A percentile compares a stretch with the other conserved stretches of the same genome.
phyloP scores from a whole-genome alignment of 2,888 invertebrate genomes.

The Tinea pellionella region DNA sequence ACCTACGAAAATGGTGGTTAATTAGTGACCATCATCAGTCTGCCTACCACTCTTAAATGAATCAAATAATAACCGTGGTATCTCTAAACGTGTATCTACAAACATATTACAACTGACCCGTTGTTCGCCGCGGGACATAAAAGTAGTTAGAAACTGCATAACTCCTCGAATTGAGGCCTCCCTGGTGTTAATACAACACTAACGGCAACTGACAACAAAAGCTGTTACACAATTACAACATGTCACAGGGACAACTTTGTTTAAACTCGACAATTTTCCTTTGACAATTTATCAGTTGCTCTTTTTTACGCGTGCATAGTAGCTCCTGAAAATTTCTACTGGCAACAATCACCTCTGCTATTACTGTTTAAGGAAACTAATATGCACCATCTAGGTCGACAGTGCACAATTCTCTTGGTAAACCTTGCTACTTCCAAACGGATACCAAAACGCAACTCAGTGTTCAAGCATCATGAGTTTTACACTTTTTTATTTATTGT shows the following conservation, averaged over 20 bases:
- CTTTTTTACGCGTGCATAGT: not conserved
- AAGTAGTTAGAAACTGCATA: conserved; percentile 10
- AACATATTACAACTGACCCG: not conserved
- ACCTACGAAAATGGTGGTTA: too few relatives aligned
- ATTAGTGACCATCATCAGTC: too few relatives aligned
- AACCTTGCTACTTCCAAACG: too few relatives aligned
- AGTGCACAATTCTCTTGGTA: too few relatives aligned
- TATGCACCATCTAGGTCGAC: too few relatives aligned
- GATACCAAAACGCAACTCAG: too few relatives aligned
- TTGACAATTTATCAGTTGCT: not conserved
- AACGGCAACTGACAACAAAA: conserved; percentile 1
- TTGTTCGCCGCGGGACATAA: conserved; percentile 8
- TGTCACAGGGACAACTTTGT: not conserved
- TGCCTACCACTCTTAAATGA: too few relatives aligned
- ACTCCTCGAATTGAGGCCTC: not conserved
- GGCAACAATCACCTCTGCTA: too few relatives aligned
- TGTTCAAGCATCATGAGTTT: too few relatives aligned
- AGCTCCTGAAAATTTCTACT: not conserved
- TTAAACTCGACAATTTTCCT: not conserved
- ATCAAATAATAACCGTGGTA: not conserved
- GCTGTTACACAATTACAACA: not conserved
- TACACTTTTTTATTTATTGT: too few relatives aligned
- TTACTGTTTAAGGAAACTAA: too few relatives aligned
- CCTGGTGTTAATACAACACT: not conserved
- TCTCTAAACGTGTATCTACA: not conserved